These are phyloP conservation scores for Periophthalmodon schlosseri DNA, from an alignment of 2,113 vertebrate species.

Conservation along the genomic window DNA sequence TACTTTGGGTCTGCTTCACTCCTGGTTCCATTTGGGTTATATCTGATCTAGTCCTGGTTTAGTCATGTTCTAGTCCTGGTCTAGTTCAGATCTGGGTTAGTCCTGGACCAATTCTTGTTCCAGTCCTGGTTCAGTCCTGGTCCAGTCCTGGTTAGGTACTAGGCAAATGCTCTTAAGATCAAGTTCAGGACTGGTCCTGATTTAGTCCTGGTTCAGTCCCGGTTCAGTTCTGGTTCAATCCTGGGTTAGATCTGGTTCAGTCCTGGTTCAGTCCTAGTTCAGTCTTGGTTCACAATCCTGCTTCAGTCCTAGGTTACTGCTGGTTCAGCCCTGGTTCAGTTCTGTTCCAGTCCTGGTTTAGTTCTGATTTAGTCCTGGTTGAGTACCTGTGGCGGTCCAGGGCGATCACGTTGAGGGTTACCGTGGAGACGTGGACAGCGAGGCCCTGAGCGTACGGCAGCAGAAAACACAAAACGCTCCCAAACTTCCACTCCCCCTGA, in stretches of 20 bases:
- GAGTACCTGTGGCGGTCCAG: constrained; percentile 88
- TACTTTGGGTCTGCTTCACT: too few relatives aligned
- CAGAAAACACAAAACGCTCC: constrained; percentile 87
- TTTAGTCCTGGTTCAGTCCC: background rate
- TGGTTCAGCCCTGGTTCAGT: background rate
- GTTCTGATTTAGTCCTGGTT: background rate
- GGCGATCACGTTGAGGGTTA: constrained; percentile 93
- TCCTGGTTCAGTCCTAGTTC: background rate
- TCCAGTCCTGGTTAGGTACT: too few relatives aligned
- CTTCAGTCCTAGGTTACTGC: too few relatives aligned
- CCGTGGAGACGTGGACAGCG: constrained; percentile 91
- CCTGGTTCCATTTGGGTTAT: too few relatives aligned
- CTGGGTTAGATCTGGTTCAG: background rate
- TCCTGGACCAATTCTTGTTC: background rate
- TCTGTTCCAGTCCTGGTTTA: background rate
- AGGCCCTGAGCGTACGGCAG: constrained; percentile 93
- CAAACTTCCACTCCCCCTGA: constrained; percentile 91
- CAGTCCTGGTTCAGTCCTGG: background rate
- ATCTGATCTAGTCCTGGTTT: too few relatives aligned
- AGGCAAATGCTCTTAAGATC: too few relatives aligned
- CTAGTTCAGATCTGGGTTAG: background rate
- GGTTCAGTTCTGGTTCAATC: background rate
- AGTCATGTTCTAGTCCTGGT: too few relatives aligned
- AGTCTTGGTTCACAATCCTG: background rate
- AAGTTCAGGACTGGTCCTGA: too few relatives aligned